phyloP scores from a whole-genome alignment of 2,888 invertebrate genomes.

The Hirtodrosophila confusa region DNA sequence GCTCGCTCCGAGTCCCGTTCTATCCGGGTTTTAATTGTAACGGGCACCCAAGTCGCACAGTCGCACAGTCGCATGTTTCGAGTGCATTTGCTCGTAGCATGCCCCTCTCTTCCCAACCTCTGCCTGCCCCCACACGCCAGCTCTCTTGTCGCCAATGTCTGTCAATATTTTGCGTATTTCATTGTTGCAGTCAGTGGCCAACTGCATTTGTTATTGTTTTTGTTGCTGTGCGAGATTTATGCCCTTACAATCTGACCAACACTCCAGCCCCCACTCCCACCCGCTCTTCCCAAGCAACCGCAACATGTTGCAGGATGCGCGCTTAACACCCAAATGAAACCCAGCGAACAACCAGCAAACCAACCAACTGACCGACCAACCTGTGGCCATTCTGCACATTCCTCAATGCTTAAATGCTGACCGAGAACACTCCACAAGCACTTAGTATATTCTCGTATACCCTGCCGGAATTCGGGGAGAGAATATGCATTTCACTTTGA shows the following conservation, averaged over 20 bases:
- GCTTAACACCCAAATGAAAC: slow-evolving; percentile 53
- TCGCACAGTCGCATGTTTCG: slow-evolving; percentile 49
- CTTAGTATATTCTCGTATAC: slow-evolving; percentile 21
- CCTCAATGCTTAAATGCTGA: slow-evolving; percentile 51
- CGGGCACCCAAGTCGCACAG: slow-evolving; percentile 62
- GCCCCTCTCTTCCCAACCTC: neutral
- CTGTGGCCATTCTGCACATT: slow-evolving; percentile 58
- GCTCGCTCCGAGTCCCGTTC: slow-evolving; percentile 9
- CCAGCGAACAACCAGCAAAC: slow-evolving; percentile 27
- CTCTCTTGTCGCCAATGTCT: slow-evolving; percentile 39
- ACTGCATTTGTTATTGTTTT: slow-evolving; percentile 41
- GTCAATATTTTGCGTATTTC: slow-evolving; percentile 80
- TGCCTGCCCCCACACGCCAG: neutral
- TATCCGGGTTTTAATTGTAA: slow-evolving; percentile 67
- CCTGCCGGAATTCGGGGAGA: too few species aligned
- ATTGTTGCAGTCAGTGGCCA: slow-evolving; percentile 72
- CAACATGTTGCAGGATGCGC: slow-evolving; percentile 71
- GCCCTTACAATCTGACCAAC: slow-evolving; percentile 49
- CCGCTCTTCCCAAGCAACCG: slow-evolving; percentile 42
- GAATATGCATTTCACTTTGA: too few species aligned
- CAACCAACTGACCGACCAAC: slow-evolving; percentile 38
- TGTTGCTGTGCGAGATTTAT: slow-evolving; percentile 63
- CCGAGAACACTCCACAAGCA: slow-evolving; percentile 47
- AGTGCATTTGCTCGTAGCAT: slow-evolving; percentile 55
- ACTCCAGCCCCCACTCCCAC: slow-evolving; percentile 27